Conservation (phyloP, 23 tunicate species). For the Styela plicata region DNA sequence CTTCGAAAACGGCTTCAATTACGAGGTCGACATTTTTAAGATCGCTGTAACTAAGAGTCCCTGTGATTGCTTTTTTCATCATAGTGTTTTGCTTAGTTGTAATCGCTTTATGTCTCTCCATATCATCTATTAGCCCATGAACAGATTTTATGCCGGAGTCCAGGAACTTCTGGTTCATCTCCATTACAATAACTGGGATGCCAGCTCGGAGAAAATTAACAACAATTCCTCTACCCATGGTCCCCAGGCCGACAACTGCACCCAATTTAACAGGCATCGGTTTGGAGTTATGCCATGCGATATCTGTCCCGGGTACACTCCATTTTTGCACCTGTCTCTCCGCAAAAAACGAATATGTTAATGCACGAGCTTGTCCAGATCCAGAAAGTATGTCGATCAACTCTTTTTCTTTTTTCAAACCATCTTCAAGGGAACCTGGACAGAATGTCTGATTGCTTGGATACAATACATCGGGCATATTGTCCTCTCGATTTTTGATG, state of each 20-base stretch:
- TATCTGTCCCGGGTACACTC: conserved; percentile 34
- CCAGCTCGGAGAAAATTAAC: conserved; percentile 42
- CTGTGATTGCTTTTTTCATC: conserved; percentile 32
- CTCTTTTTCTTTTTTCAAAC: conserved; percentile 44
- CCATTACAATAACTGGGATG: conserved; percentile 45
- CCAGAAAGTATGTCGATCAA: background rate
- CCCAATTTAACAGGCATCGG: conserved; percentile 45
- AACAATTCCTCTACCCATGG: conserved; percentile 88
- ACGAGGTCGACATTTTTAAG: conserved; percentile 77
- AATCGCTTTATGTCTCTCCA: conserved; percentile 28
- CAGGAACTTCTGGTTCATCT: conserved; percentile 35
- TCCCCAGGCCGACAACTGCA: conserved; percentile 87
- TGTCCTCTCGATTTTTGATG: conserved; percentile 50
- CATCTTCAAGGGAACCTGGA: conserved; percentile 34
- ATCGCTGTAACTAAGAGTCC: conserved; percentile 18
- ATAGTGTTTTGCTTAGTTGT: conserved; percentile 1
- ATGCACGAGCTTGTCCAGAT: conserved; percentile 53
- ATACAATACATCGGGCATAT: conserved; percentile 57
- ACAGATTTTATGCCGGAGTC: conserved; percentile 21
- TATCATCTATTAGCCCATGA: conserved; percentile 27
- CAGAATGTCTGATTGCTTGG: conserved; percentile 25
- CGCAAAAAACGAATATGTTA: conserved; percentile 65
- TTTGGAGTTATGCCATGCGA: conserved; percentile 7
- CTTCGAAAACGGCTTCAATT: conserved; percentile 85
- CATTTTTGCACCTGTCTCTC: conserved; percentile 64